phyloP scores from a whole-genome alignment of 2,113 vertebrate species.

The Todiramphus saurophagus region DNA sequence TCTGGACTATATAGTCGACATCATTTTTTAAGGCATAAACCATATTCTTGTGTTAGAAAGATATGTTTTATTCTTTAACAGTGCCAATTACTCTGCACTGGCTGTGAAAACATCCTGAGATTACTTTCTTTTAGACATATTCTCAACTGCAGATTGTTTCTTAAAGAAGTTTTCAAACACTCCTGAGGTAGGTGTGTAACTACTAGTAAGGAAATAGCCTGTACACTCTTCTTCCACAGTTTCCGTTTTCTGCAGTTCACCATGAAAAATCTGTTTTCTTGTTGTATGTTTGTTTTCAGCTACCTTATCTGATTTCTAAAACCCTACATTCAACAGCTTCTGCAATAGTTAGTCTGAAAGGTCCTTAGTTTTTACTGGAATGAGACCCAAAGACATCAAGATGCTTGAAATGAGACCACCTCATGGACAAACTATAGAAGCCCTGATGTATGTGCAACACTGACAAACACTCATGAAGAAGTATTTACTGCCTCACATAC shows the following conservation, averaged over 20 bases:
- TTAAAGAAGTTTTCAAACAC: neutral
- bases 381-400: neutral
- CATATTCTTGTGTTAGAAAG: neutral
- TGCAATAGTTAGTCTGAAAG: neutral
- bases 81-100: neutral
- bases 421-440: neutral
- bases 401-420: neutral
- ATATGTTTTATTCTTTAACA: neutral
- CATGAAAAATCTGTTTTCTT: neutral
- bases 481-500: neutral
- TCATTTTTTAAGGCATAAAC: neutral
- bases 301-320: neutral
- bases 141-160: neutral
- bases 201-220: neutral
- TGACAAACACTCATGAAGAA: neutral
- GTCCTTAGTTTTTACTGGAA: neutral
- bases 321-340: neutral
- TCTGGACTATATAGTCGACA: neutral
- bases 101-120: neutral
- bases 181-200: rapidly evolving
- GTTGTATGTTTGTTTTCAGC: neutral
- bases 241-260: neutral
- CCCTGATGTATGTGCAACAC: neutral
- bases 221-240: rapidly evolving
- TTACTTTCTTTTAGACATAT: neutral